Conservation (phyloP, 2,888 invertebrate genomes). For the Lasius platythorax region DNA sequence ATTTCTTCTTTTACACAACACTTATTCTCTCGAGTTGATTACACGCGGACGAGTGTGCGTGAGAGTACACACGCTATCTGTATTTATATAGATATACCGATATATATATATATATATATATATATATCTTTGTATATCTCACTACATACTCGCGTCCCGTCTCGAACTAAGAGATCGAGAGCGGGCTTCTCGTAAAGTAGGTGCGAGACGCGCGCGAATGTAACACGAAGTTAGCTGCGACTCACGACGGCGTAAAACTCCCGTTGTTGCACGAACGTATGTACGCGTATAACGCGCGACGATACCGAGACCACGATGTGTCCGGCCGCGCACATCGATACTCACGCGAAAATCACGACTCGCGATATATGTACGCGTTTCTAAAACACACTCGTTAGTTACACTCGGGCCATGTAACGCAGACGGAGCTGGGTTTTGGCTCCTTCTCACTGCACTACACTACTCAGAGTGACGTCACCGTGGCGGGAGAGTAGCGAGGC, state of each 20-base stretch:
- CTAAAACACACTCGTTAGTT: constrained; percentile 70
- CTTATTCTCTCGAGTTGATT: background rate
- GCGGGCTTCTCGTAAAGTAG: background rate
- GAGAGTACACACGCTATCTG: background rate
- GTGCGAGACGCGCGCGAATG: background rate
- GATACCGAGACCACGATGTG: constrained; percentile 16
- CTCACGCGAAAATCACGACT: background rate
- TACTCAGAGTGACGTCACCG: constrained; percentile 86
- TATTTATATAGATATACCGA: background rate
- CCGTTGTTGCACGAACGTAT: constrained; percentile 31
- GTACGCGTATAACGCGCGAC: constrained; percentile 16
- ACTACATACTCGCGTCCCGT: background rate
- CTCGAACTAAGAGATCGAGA: background rate
- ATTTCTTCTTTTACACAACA: constrained; percentile 19
- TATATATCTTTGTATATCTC: background rate
- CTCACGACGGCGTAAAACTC: constrained; percentile 9
- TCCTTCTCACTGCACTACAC: constrained; percentile 86
- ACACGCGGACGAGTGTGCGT: background rate
- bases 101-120: background rate
- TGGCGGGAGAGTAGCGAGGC: constrained; percentile 85
- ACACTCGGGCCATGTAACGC: constrained; percentile 80
- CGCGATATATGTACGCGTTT: constrained; percentile 51
- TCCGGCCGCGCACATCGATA: constrained; percentile 23
- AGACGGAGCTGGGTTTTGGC: constrained; percentile 83
- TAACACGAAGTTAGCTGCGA: background rate